Percentiles rank a stretch among this genome's conserved stretches.
phyloP scores from a whole-genome alignment of 1,140 invertebrate genomes.

The Leptopilina boulardi region DNA sequence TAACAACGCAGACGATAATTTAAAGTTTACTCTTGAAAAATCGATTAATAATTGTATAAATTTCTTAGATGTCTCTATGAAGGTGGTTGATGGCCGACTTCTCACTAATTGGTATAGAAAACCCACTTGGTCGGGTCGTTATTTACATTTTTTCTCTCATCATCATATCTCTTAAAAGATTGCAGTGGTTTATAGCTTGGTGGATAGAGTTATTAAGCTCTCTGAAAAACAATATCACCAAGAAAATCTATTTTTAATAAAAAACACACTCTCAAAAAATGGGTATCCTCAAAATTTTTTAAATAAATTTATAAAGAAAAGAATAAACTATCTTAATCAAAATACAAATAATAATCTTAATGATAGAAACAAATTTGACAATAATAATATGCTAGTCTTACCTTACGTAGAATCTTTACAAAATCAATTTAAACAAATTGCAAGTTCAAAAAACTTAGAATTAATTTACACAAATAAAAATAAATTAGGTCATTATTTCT shows the following conservation, averaged over 20 bases:
- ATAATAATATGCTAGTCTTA: too few relatives aligned
- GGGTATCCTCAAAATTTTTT: neutral
- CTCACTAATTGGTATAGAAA: neutral
- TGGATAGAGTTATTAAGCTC: neutral
- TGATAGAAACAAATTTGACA: too few relatives aligned
- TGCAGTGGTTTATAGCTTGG: neutral
- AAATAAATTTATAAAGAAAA: neutral
- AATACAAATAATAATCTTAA: too few relatives aligned
- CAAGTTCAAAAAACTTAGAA: too few relatives aligned
- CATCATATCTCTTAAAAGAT: neutral
- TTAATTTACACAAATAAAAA: too few relatives aligned
- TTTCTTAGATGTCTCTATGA: neutral
- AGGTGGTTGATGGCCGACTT: neutral
- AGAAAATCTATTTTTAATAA: neutral
- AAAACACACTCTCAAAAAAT: neutral
- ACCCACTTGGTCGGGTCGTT: neutral
- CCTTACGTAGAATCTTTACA: too few relatives aligned
- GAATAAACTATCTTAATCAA: neutral
- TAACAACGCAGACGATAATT: neutral
- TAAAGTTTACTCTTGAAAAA: neutral
- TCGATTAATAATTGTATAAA: neutral
- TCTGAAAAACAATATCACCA: neutral
- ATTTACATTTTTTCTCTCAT: neutral
- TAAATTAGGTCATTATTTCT: too few relatives aligned
- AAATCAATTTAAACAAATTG: too few relatives aligned